phyloP scores from a whole-genome alignment of 2,797 vertebrate species.

The Novumbra hubbsi region DNA sequence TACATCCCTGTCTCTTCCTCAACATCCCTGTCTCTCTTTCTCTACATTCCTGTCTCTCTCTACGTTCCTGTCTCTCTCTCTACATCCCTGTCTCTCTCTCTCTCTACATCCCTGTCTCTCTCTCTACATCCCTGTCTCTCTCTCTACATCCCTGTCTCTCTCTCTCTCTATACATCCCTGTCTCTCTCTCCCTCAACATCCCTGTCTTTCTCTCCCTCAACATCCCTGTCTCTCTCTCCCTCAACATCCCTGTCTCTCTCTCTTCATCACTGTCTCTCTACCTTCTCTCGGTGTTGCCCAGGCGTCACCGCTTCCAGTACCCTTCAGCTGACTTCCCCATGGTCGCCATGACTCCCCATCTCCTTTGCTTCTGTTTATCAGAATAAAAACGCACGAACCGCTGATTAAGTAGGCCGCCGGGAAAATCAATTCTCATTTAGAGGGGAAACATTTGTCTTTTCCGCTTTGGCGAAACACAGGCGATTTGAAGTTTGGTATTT shows the following conservation, averaged over 20 bases:
- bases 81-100: background rate
- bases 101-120: slow-evolving; percentile 18
- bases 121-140: background rate
- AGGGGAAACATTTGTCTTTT: slow-evolving; percentile 72
- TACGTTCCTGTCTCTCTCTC: background rate
- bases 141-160: slow-evolving; percentile 18
- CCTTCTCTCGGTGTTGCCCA: background rate
- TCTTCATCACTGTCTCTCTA: background rate
- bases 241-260: background rate
- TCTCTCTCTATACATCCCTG: slow-evolving; percentile 20
- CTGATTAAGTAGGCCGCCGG: slow-evolving; percentile 58
- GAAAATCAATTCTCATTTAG: slow-evolving; percentile 73
- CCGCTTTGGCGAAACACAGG: slow-evolving; percentile 34
- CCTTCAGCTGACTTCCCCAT: slow-evolving; percentile 41
- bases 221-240: background rate
- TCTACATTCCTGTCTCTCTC: too few species aligned
- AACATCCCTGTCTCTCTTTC: too few species aligned
- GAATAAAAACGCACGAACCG: slow-evolving; percentile 58
- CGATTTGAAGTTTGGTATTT: slow-evolving; percentile 49
- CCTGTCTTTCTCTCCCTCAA: background rate
- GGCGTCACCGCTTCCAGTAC: background rate
- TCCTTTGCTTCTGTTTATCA: slow-evolving; percentile 36
- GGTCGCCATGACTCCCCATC: slow-evolving; percentile 33
- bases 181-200: background rate
- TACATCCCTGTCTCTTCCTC: background rate